Evolutionary conservation across 2,113 vertebrate species (phyloP).

Genomic region (Syngnathus typhle): DNA sequence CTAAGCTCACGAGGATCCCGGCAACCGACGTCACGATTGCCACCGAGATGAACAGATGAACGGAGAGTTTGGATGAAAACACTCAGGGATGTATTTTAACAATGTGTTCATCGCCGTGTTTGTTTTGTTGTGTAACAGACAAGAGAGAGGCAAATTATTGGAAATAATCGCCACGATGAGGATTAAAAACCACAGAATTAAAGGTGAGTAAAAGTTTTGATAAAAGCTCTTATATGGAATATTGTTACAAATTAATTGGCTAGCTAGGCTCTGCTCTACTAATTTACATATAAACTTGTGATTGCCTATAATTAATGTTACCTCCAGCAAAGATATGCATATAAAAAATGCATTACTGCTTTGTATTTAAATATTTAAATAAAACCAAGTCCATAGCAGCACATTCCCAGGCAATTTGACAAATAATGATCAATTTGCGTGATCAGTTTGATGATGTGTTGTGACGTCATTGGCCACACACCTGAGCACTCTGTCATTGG

Average conservation of each 20-base stretch:
- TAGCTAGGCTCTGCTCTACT: not conserved
- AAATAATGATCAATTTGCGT: not conserved
- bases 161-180: not conserved
- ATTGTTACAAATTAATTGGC: not conserved
- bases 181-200: not conserved
- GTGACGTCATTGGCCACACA: conserved; percentile 48
- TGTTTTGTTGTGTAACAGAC: not conserved
- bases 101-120: not conserved
- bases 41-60: not conserved
- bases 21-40: conserved; percentile 20
- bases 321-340: not conserved
- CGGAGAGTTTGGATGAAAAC: not conserved
- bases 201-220: not conserved
- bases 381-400: not conserved
- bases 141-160: not conserved
- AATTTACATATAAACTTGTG: not conserved
- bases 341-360: not conserved
- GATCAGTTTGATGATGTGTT: not conserved
- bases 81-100: not conserved
- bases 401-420: not conserved
- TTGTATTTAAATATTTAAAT: not conserved
- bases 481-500: conserved; percentile 91
- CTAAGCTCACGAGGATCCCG: conserved; percentile 1
- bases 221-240: not conserved
- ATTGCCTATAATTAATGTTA: not conserved